These are phyloP conservation scores for Cygnus olor DNA, from an alignment of 2,797 vertebrate species.

Conservation along the genomic window DNA sequence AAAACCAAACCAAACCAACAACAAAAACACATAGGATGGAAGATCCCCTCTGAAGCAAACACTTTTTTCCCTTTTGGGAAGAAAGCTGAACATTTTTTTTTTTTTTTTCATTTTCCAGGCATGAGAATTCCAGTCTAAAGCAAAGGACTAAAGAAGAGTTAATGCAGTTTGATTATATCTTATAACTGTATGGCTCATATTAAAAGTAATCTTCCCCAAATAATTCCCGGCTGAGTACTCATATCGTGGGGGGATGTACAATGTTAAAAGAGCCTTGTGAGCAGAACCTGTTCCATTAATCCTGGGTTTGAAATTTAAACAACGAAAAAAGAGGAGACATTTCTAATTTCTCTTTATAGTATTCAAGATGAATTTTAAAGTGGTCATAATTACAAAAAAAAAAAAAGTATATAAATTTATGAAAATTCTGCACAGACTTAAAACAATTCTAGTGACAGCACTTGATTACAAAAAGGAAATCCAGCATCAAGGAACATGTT, in stretches of 20 bases:
- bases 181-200: not conserved
- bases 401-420: not conserved
- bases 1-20: too few relatives aligned
- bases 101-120: not conserved
- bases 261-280: not conserved
- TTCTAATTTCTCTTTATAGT: not conserved
- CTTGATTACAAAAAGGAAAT: conserved; percentile 20
- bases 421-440: not conserved
- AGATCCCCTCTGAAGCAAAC: not conserved
- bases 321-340: not conserved
- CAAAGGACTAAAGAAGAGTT: not conserved
- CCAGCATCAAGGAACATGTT: not conserved
- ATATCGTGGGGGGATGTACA: not conserved
- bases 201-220: not conserved
- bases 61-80: not conserved
- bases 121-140: not conserved
- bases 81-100: not conserved
- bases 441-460: not conserved
- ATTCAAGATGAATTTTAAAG: not conserved
- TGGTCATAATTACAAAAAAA: not conserved
- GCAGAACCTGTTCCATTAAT: not conserved
- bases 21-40: rapidly evolving
- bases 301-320: not conserved
- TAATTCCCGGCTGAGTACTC: not conserved
- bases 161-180: not conserved